phyloP scores from a whole-genome alignment of 2,888 invertebrate genomes.

The Pasiphila rectangulata region DNA sequence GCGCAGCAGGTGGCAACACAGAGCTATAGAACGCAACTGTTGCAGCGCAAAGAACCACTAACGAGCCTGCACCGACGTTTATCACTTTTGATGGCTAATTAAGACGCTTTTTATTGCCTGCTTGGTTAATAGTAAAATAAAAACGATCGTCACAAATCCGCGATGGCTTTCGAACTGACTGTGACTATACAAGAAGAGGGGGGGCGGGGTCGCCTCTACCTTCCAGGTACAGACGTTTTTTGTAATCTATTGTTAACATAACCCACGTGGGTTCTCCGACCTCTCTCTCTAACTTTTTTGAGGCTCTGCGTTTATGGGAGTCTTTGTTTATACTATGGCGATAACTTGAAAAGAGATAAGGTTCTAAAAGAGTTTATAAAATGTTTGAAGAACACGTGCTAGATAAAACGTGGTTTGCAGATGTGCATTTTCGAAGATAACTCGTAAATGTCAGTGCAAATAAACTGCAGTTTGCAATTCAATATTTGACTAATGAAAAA shows the following conservation, averaged over 20 bases:
- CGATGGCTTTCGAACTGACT: slow-evolving; percentile 63
- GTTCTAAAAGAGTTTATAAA: slow-evolving; percentile 48
- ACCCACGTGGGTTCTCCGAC: slow-evolving; percentile 65
- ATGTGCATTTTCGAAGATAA: slow-evolving; percentile 30
- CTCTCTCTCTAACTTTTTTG: slow-evolving; percentile 52
- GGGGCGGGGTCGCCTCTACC: slow-evolving; percentile 58
- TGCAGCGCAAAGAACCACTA: slow-evolving; percentile 44
- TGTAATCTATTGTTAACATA: slow-evolving; percentile 74
- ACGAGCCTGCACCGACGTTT: slow-evolving; percentile 39
- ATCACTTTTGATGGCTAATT: slow-evolving; percentile 42
- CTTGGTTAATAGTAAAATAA: slow-evolving; percentile 24
- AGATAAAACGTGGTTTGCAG: slow-evolving; percentile 47
- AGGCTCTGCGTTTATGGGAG: slow-evolving; percentile 42
- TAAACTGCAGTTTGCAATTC: background rate
- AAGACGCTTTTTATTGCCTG: slow-evolving; percentile 23
- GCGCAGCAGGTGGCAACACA: slow-evolving; percentile 55
- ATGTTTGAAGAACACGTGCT: slow-evolving; percentile 50
- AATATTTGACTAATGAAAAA: too few relatives aligned
- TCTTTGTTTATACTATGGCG: slow-evolving; percentile 70
- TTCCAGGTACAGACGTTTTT: slow-evolving; percentile 71
- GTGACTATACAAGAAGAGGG: slow-evolving; percentile 46
- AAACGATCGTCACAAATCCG: slow-evolving; percentile 47
- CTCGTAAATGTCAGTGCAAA: background rate
- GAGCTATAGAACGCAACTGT: slow-evolving; percentile 44
- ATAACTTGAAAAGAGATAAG: slow-evolving; percentile 50